Conservation (phyloP, 2,113 vertebrate genomes). For the Pedetes capensis region DNA sequence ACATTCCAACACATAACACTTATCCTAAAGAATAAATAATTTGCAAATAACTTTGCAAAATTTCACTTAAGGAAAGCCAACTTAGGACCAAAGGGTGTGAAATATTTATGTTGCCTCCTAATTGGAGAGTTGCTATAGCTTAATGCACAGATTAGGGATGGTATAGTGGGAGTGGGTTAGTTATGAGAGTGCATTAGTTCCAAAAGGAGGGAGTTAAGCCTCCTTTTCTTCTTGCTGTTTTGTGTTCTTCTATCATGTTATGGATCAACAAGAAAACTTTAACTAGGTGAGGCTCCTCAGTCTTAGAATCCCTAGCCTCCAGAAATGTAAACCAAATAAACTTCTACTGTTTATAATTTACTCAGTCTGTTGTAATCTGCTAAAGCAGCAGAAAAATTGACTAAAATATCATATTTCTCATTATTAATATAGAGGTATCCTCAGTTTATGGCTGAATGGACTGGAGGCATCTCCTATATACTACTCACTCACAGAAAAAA, state of each 20-base stretch:
- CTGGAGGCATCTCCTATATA: neutral
- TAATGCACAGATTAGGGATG: too few relatives aligned
- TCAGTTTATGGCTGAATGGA: neutral
- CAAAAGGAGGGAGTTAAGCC: neutral
- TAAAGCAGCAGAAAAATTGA: neutral
- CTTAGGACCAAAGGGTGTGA: neutral
- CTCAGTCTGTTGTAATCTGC: neutral
- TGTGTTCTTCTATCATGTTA: neutral
- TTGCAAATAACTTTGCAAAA: neutral
- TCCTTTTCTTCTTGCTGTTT: neutral
- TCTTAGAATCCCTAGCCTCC: neutral
- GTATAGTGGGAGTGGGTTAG: neutral
- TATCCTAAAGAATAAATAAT: neutral
- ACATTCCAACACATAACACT: neutral
- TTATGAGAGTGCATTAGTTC: neutral
- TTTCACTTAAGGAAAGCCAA: neutral
- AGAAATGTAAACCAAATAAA: neutral
- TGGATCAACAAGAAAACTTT: neutral
- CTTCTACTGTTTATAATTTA: neutral
- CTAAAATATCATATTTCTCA: neutral
- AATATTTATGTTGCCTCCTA: neutral
- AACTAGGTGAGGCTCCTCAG: fast-evolving
- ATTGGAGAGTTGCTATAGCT: neutral
- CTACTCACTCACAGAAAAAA: neutral
- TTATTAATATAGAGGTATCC: neutral